Evolutionary conservation across 53 echinoderm and acorn worm species (phyloP).

Genomic region (Luidia sarsii): DNA sequence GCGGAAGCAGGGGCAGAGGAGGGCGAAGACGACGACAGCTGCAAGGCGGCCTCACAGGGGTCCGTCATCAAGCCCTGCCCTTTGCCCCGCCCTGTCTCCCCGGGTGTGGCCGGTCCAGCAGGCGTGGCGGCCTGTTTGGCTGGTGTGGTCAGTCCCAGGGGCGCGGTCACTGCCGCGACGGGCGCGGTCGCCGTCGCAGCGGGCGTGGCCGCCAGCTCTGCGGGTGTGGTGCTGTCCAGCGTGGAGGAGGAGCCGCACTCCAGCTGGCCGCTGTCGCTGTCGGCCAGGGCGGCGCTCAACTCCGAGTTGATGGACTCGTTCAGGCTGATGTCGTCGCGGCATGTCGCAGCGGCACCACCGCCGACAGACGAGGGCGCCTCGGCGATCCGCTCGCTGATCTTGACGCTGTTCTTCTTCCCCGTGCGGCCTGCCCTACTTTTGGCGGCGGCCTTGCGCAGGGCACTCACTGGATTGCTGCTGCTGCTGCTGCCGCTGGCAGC

Average conservation of each 20-base stretch:
- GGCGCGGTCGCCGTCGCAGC: no score
- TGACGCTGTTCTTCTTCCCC: slow-evolving; percentile 72
- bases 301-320: slow-evolving; percentile 92
- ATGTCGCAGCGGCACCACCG: slow-evolving; percentile 51
- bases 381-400: slow-evolving; percentile 78
- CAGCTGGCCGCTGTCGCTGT: slow-evolving; percentile 75
- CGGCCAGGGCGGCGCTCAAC: slow-evolving; percentile 74
- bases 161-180: no score
- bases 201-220: background rate
- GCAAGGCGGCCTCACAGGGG: background rate
- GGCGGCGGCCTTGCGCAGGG: slow-evolving; percentile 53
- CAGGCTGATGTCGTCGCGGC: slow-evolving; percentile 73
- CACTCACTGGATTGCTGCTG: slow-evolving; percentile 55
- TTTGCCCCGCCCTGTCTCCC: background rate
- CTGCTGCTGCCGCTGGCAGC: slow-evolving; percentile 30
- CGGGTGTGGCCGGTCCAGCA: no score
- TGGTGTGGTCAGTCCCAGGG: no score
- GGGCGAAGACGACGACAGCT: slow-evolving; percentile 5
- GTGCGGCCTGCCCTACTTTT: slow-evolving; percentile 45
- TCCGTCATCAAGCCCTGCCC: background rate
- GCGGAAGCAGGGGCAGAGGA: no score
- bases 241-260: slow-evolving; percentile 58
- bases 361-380: slow-evolving; percentile 75
- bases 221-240: slow-evolving; percentile 11
- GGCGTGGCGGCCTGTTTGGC: no score